These are phyloP conservation scores for Excalfactoria chinensis DNA, from an alignment of 2,113 vertebrate species.

Conservation along the genomic window DNA sequence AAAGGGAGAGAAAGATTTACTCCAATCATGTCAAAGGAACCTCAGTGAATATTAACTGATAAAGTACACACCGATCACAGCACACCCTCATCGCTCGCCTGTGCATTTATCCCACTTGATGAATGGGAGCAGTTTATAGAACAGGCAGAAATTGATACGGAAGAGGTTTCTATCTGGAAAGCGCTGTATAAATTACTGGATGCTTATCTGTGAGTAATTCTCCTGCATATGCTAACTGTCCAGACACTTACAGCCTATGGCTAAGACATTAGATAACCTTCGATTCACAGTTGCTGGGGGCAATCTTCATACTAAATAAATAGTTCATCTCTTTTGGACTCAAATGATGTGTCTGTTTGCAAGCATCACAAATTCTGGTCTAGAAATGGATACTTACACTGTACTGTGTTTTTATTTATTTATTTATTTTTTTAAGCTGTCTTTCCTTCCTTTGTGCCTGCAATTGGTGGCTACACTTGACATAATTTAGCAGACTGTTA, in stretches of 20 bases:
- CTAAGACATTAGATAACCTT: constrained; percentile 47
- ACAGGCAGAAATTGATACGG: constrained; percentile 34
- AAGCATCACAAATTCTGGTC: not conserved
- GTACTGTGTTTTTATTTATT: too few relatives aligned
- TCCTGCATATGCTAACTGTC: constrained; percentile 45
- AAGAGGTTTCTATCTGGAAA: constrained; percentile 37
- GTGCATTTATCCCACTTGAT: constrained; percentile 37
- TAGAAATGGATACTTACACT: constrained; percentile 14
- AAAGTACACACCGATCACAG: constrained; percentile 44
- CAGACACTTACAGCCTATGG: constrained; percentile 10
- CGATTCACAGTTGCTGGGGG: constrained; percentile 26
- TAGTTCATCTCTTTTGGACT: constrained; percentile 36
- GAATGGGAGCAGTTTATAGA: constrained; percentile 50
- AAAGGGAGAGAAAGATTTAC: constrained; percentile 58
- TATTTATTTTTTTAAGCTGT: not conserved
- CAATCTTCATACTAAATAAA: constrained; percentile 40
- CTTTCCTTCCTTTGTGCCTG: not conserved
- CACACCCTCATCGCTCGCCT: not conserved
- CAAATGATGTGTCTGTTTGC: constrained; percentile 32
- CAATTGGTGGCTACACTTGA: constrained; percentile 20
- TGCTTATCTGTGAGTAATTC: constrained; percentile 34
- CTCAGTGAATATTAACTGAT: constrained; percentile 52
- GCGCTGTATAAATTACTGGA: constrained; percentile 14
- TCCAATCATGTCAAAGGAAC: constrained; percentile 40
- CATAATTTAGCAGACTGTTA: not conserved